Base-by-base conservation (phyloP, 2,113 vertebrate genomes). In the Brachypodius melanocephalos region DNA sequence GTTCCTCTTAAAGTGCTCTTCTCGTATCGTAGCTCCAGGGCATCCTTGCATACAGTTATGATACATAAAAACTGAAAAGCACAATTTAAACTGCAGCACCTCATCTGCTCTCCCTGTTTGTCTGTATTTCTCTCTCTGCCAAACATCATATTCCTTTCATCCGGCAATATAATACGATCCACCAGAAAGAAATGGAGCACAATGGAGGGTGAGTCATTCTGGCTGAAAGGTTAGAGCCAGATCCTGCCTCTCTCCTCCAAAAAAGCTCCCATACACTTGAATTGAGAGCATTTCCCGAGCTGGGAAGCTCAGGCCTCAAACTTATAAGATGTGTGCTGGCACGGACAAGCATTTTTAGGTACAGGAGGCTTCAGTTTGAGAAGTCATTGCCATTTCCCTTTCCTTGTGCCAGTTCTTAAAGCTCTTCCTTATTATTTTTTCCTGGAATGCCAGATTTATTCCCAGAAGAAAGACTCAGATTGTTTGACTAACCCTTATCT, bases 21-120 rank as follows among this genome's bases (percentile, higher is more conserved):
- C 94, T 92, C 66, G 62, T 88, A 94, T 88, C 48, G 31, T 96
- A 95, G 95, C 95, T 96, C 82, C 94, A 94, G 95, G 95, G 90
- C 95, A 96, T 96, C 89, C 94, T 92, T 93, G 89, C 96, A 92
- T 96, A 92, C 92, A 91, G 93, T 95, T 95, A 94, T 79, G 88
- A 96, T 93, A 67, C 75, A 93, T 90, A 79, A 91, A 97, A 74
- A 29, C 91, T 54, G 88, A 95, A 94, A 96, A 90, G 75, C 75
- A 89, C 80, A 63, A 89, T 96, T 93, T 95, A 83, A 97, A 90
- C 82, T 85, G 89, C 85, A 92, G 91, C 91, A 96, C 94, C 91
- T 93, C 95, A 88, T 97, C 91, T 95, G 89, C 85, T 95, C 48
- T 89, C 66, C 66, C 62, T 87, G 63, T 93, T 91, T 92, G 91